Conservation (phyloP, 1,140 invertebrate species). For the Hetaerina americana region DNA sequence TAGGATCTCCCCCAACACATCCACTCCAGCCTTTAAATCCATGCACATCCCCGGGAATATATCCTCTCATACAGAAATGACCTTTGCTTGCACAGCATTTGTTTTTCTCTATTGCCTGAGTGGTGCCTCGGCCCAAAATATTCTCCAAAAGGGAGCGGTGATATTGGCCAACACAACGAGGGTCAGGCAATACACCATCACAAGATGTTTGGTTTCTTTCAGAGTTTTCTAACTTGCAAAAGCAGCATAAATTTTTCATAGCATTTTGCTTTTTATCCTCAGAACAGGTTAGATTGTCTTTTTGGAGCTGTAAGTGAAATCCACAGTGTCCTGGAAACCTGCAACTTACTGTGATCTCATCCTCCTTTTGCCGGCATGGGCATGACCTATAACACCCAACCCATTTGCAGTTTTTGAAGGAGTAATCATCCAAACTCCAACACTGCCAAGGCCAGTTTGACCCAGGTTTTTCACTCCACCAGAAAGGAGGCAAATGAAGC, state of each 20-base stretch:
- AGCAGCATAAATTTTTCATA: not conserved
- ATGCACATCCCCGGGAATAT: not conserved
- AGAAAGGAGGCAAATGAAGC: not conserved
- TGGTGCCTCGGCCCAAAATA: not conserved
- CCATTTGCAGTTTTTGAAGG: not conserved
- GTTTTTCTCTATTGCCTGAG: not conserved
- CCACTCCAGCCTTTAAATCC: not conserved
- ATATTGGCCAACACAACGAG: not conserved
- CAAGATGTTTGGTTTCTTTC: not conserved
- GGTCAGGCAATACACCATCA: not conserved
- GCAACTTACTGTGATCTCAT: not conserved
- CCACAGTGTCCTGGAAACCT: not conserved
- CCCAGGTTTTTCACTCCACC: not conserved
- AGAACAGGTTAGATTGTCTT: not conserved
- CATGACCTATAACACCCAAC: not conserved
- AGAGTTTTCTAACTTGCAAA: too few species aligned
- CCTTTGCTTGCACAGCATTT: not conserved
- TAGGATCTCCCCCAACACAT: not conserved
- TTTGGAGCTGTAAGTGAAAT: not conserved
- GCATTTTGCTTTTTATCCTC: not conserved
- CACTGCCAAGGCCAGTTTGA: not conserved
- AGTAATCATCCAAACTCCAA: not conserved
- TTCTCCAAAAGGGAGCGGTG: not conserved
- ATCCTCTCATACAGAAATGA: not conserved
- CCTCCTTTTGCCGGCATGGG: not conserved